These are phyloP conservation scores for Cataglyphis hispanica DNA, from an alignment of 1,140 invertebrate species.

Conservation along the genomic window DNA sequence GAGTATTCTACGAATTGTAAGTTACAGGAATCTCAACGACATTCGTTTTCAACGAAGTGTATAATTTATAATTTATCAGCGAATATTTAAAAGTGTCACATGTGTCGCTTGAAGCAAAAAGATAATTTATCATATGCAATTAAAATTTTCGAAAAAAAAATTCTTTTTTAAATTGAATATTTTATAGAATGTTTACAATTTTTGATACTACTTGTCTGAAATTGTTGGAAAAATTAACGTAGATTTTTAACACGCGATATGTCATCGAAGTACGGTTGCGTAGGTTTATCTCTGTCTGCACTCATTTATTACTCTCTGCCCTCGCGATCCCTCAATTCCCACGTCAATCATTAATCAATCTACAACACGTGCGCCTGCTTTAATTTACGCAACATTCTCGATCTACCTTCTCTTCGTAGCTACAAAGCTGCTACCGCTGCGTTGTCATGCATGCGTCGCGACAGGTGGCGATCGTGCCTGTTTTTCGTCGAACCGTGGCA, in stretches of 20 bases:
- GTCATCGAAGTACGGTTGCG: not conserved
- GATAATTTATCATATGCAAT: not conserved
- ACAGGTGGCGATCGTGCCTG: conserved; percentile 67
- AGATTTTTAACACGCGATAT: not conserved
- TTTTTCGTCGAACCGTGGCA: conserved; percentile 38
- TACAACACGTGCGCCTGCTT: conserved; percentile 52
- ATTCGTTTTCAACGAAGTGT: not conserved
- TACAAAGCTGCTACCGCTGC: conserved; percentile 40
- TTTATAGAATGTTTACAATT: not conserved
- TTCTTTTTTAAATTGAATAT: too few relatives aligned
- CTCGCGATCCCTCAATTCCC: conserved; percentile 27
- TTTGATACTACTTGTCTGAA: not conserved
- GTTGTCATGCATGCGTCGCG: conserved; percentile 39
- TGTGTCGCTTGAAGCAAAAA: not conserved
- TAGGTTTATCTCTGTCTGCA: not conserved
- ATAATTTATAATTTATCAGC: conserved; percentile 26
- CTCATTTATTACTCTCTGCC: conserved; percentile 3
- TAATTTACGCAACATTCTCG: conserved; percentile 51
- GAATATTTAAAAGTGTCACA: not conserved
- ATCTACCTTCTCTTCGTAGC: conserved; percentile 41
- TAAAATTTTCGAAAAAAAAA: too few relatives aligned
- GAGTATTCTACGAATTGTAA: conserved; percentile 10
- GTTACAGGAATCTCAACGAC: conserved; percentile 13
- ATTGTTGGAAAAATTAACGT: not conserved
- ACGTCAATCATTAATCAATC: conserved; percentile 63